Evolutionary conservation across 2,113 vertebrate species (phyloP), one percentile per base, ranked within the genome.

Genomic region (Zingel zingel): DNA sequence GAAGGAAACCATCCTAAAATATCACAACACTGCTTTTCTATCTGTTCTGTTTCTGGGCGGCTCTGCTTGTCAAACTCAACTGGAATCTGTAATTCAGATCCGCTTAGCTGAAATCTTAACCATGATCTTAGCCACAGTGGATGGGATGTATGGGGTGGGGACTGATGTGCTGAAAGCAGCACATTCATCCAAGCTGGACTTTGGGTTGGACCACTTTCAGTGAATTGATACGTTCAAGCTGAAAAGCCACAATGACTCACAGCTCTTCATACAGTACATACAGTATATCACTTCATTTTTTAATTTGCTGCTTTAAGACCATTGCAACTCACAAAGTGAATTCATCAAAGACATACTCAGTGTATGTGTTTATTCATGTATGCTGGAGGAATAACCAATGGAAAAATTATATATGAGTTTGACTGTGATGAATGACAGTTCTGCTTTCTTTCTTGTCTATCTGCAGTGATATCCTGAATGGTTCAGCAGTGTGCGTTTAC

Each of bases 401-500:
- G 65, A 53, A 74, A 13, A 30, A 39, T 50, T 6, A 39, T 48
- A 21, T 33, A 33, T 59, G 39, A 73, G 4, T 75, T 16, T 53
- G 30, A 74, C 47, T n/a, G 9, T 45, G 59, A 48, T 53, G 48
- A 68, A 27, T 57, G 15, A 67, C 58, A 12, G 5, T 13, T 67
- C 19, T 84, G 21, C 50, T 66, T 65, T 62, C 72, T 66, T 12
- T 51, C 47, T 75, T 33, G 11, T 76, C 65, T 45, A 0, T 87
- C 76, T 57, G 45, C 88, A 96, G 96, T 56, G 94, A 96, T 65
- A 93, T 96, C 71, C 88, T 96, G 80, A 96, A 96, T 2, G 96
- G 96, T 43, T 96, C 96, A 0, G 96, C 95, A 0, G 94, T 96
- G 50, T 96, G 96, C 6, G 94, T 95, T 80, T 96, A 96, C 86